phyloP scores from a whole-genome alignment of 2,113 vertebrate species.

The Eonycteris spelaea region DNA sequence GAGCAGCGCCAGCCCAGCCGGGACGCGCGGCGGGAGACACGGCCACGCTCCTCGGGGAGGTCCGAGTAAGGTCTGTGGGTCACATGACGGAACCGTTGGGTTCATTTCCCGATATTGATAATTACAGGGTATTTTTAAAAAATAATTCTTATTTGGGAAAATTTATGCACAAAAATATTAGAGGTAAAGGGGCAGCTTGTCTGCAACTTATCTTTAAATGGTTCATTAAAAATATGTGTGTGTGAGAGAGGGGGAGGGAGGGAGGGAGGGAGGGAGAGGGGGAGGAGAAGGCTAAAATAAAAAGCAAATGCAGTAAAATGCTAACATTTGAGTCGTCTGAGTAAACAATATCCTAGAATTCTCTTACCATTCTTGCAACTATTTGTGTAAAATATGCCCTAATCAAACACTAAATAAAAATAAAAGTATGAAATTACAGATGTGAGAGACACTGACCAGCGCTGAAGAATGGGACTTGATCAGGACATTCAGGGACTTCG shows the following conservation, averaged over 20 bases:
- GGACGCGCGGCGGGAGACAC: not conserved
- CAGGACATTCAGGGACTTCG: not conserved
- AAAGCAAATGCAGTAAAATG: not conserved
- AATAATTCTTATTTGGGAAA: not conserved
- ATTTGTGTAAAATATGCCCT: not conserved
- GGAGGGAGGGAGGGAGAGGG: not conserved
- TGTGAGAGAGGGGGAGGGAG: not conserved
- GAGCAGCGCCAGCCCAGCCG: too few relatives aligned
- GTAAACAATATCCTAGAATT: not conserved
- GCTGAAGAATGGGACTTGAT: not conserved
- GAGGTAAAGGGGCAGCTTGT: not conserved
- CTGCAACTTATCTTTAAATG: not conserved
- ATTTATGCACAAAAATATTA: not conserved
- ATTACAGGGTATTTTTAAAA: fast-evolving
- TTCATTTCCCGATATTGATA: not conserved
- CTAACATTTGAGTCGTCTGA: not conserved
- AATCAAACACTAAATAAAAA: not conserved
- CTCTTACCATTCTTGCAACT: not conserved
- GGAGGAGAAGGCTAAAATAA: not conserved
- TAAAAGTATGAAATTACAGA: not conserved
- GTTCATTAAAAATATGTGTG: not conserved
- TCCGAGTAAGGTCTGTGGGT: not conserved
- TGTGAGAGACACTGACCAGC: not conserved
- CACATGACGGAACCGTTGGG: fast-evolving
- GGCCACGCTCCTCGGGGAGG: not conserved